Evolutionary conservation across 2,888 invertebrate genomes (phyloP).

Genomic region (Epicampocera succincta): DNA sequence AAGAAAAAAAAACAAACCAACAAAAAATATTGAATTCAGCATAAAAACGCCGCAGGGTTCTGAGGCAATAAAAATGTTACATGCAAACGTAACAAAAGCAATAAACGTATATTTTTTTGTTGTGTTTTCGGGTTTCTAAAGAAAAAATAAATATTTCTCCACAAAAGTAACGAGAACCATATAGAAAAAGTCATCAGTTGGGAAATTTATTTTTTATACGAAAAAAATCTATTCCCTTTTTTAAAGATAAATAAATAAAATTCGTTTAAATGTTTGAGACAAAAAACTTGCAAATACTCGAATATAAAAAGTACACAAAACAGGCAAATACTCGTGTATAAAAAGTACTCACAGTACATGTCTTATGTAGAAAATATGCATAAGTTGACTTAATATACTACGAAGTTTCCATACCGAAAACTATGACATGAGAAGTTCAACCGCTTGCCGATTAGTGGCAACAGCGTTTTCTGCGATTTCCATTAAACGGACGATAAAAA

Average conservation of each 20-base stretch:
- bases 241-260: conserved; percentile 15
- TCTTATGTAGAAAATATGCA: no score
- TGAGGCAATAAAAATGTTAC: conserved; percentile 68
- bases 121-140: neutral
- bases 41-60: conserved; percentile 69
- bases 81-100: conserved; percentile 67
- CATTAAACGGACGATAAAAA: no score
- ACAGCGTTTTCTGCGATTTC: no score
- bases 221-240: conserved; percentile 44
- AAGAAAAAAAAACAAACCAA: no score
- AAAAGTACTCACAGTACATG: no score
- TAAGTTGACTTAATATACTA: no score
- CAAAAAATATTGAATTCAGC: conserved; percentile 46
- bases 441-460: no score
- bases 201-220: conserved; percentile 59
- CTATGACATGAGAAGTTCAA: no score
- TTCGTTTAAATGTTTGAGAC: conserved; percentile 40
- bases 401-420: no score
- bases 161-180: conserved; percentile 35
- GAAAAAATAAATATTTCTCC: conserved; percentile 33
- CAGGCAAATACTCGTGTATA: no score
- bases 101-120: conserved; percentile 57
- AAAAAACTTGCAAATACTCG: conserved; percentile 28
- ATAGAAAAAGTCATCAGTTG: conserved; percentile 42
- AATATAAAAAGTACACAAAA: no score